phyloP scores from a whole-genome alignment of 2,888 invertebrate species.

The Archips crataeganus region DNA sequence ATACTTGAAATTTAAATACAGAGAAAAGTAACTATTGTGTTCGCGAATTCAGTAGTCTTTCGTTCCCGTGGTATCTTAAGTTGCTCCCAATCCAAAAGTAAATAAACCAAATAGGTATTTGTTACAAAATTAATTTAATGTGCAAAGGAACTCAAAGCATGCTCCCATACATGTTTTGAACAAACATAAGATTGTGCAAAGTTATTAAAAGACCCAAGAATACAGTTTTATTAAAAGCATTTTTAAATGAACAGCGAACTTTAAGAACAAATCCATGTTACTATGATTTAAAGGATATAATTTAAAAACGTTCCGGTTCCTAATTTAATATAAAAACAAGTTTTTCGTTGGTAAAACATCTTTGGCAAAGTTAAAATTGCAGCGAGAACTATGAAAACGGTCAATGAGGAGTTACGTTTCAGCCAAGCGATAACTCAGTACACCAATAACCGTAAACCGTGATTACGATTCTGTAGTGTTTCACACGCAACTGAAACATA shows the following conservation, averaged over 20 bases:
- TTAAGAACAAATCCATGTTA: background rate
- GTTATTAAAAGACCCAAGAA: slow-evolving; percentile 47
- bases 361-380: background rate
- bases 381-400: slow-evolving; percentile 8
- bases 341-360: background rate
- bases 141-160: slow-evolving; percentile 42
- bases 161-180: slow-evolving; percentile 34
- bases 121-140: slow-evolving; percentile 25
- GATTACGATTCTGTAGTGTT: slow-evolving; percentile 17
- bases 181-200: slow-evolving; percentile 46
- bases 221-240: slow-evolving; percentile 10
- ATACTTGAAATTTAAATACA: background rate
- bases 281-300: background rate
- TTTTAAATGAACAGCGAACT: background rate
- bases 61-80: background rate
- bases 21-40: background rate
- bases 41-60: background rate
- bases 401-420: slow-evolving; percentile 29
- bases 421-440: slow-evolving; percentile 5
- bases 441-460: slow-evolving; percentile 15
- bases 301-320: background rate
- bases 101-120: slow-evolving; percentile 1
- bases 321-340: background rate
- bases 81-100: background rate
- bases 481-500: slow-evolving; percentile 6